Evolutionary conservation across 2,888 invertebrate genomes (phyloP).

Genomic region (Mythimna vitellina): DNA sequence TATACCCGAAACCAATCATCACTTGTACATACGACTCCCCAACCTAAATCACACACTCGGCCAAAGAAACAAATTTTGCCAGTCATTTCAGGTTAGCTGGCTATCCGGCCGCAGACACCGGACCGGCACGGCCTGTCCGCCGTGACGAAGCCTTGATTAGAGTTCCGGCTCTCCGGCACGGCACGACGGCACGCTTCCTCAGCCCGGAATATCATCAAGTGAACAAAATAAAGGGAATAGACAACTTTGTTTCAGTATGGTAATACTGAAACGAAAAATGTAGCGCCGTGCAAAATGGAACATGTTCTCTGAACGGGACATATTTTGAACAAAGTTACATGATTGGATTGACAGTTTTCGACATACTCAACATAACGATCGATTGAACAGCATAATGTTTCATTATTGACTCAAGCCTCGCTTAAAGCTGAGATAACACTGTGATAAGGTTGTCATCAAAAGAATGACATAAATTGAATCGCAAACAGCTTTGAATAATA

Average conservation of each 20-base stretch:
- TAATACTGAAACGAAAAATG: conserved; percentile 51
- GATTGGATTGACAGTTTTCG: not conserved
- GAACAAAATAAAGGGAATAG: conserved; percentile 54
- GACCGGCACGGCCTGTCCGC: conserved; percentile 51
- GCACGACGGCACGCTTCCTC: conserved; percentile 47
- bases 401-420: too few species aligned
- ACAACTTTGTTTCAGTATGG: conserved; percentile 57
- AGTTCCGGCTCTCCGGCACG: conserved; percentile 60
- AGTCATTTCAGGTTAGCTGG: conserved; percentile 58
- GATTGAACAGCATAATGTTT: not conserved
- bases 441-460: not conserved
- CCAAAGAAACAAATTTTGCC: conserved; percentile 57
- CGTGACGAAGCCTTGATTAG: conserved; percentile 63
- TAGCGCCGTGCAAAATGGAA: conserved; percentile 5
- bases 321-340: conserved; percentile 16
- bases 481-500: conserved; percentile 8
- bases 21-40: conserved; percentile 8
- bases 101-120: conserved; percentile 38
- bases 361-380: not conserved
- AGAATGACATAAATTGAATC: conserved; percentile 18
- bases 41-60: conserved; percentile 39
- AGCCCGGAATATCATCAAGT: conserved; percentile 52
- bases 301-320: not conserved
- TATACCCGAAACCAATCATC: conserved; percentile 26
- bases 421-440: not conserved